Base-by-base conservation (phyloP, 2,797 vertebrate species). In the Hippopotamyrus pictus region DNA sequence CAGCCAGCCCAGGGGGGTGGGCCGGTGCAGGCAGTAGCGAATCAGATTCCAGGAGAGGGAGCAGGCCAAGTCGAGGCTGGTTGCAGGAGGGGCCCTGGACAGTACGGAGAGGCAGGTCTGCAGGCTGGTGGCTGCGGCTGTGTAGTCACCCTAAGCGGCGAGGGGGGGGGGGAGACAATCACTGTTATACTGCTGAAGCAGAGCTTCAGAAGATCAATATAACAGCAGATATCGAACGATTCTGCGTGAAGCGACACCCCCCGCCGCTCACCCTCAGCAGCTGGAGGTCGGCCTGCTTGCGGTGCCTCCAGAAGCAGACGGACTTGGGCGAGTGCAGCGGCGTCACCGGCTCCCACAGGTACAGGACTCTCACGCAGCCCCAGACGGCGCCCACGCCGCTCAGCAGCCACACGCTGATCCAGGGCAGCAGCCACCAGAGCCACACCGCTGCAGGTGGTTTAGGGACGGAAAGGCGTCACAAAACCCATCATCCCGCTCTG, bases 41-140 rank as follows among this genome's bases (percentile, higher is more conserved):
- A 99, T 98, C 89, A 98, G 89, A 0, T 99, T 99, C 99, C 99
- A 99, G 92, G 97, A 97, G 11, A 99, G 96, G 3, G 98, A 98
- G 92, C 96, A 99, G 91, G 96, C 94, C 90, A 99, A 95, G 92
- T 99, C 99, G 88, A 99, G 94, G 19, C 93, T 94, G 88, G 97
- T 97, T 19, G 97, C 94, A 3, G 99, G 98, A 25, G 99, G 94
- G 0, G 97, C 97, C 91, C 99, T 96, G 25, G 97, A 97, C 19
- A 99, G 93, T 5, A 98, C 95, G 0, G 96, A 98, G 57, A 99
- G 93, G 92, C 97, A 99, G 3, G 97, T 99, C 91, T 99, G 97
- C 0, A 99, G 95, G 94, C 98, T 98, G 90, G 94, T 93, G 0
- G 97, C 96, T 0, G 98, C 98, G 4, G 97, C 97, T 0, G 95